These are phyloP conservation scores for Galagoides demidoff DNA, from an alignment of 2,797 vertebrate genomes.

Conservation along the genomic window DNA sequence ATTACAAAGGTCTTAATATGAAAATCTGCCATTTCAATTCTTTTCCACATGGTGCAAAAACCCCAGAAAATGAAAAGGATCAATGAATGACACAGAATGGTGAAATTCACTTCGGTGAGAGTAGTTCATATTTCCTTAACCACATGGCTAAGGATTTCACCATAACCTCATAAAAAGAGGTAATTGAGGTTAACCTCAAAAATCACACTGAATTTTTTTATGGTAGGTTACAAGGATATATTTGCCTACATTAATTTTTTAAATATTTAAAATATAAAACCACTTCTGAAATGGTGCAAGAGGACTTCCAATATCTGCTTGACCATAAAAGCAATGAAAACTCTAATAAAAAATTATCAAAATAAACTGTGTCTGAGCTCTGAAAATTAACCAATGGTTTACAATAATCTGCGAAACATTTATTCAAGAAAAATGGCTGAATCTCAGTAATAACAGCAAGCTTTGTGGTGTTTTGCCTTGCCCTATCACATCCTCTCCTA, in stretches of 20 bases:
- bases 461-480: not conserved
- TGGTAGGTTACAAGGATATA: not conserved
- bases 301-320: not conserved
- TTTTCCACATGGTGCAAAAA: not conserved
- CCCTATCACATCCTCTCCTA: not conserved
- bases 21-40: not conserved
- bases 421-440: not conserved
- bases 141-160: not conserved
- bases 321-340: not conserved
- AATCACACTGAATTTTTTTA: constrained; percentile 32
- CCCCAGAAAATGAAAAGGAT: not conserved
- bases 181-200: constrained; percentile 54
- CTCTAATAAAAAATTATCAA: not conserved
- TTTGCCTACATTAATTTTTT: not conserved
- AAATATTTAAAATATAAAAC: not conserved
- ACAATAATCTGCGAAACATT: not conserved
- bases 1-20: not conserved
- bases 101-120: not conserved
- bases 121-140: not conserved
- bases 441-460: not conserved
- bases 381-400: not conserved
- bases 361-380: not conserved
- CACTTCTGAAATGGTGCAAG: not conserved
- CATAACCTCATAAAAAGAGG: constrained; percentile 3
- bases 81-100: not conserved